Conservation (phyloP, 2,888 invertebrate genomes). For the Desoria tigrina region DNA sequence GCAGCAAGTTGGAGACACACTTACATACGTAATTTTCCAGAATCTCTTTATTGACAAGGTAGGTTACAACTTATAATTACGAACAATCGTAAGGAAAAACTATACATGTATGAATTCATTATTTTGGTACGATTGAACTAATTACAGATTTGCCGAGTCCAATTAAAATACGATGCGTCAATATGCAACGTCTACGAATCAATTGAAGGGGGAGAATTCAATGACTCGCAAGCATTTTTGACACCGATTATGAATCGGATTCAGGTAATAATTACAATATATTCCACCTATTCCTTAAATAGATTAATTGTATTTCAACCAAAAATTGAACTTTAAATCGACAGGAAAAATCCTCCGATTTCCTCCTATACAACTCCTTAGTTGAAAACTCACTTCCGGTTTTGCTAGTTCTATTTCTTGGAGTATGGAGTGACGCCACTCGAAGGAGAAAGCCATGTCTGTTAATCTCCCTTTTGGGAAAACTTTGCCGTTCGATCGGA, state of each 20-base stretch:
- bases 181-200: slow-evolving; percentile 47
- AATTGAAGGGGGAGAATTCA: slow-evolving; percentile 35
- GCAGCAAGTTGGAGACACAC: slow-evolving; percentile 51
- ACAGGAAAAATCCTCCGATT: slow-evolving; percentile 47
- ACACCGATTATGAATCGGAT: slow-evolving; percentile 48
- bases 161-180: slow-evolving; percentile 41
- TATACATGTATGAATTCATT: too few species aligned
- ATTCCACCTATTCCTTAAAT: too few species aligned
- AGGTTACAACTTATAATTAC: slow-evolving; percentile 18
- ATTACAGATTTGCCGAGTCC: slow-evolving; percentile 48
- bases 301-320: neutral
- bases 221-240: slow-evolving; percentile 37
- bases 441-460: slow-evolving; percentile 50
- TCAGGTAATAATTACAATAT: slow-evolving; percentile 45
- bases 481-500: slow-evolving; percentile 49
- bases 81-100: too few species aligned
- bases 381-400: slow-evolving; percentile 53
- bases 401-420: slow-evolving; percentile 52
- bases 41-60: slow-evolving; percentile 54
- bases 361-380: slow-evolving; percentile 51
- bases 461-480: slow-evolving; percentile 48
- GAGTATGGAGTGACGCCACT: slow-evolving; percentile 52
- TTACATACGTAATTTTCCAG: slow-evolving; percentile 53
- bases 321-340: slow-evolving; percentile 8
- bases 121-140: too few species aligned